Evolutionary conservation across 2,113 vertebrate genomes (phyloP).

Genomic region (Oncorhynchus kisutch): DNA sequence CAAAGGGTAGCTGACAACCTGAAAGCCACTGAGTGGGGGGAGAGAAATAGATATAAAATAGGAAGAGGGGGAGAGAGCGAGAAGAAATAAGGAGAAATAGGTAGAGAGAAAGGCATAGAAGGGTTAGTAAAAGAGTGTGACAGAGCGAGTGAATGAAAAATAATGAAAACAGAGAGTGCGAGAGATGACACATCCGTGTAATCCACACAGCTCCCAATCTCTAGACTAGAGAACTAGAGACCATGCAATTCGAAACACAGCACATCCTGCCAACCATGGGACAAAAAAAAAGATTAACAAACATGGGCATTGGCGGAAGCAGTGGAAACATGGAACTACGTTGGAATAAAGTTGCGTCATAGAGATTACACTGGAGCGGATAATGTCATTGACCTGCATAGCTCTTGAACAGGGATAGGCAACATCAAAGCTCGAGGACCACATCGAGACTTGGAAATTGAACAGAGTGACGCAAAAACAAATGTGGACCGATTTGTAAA

Average conservation of each 20-base stretch:
- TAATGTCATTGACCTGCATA: no score
- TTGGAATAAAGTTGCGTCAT: slow-evolving; percentile 6
- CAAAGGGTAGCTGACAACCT: slow-evolving; percentile 71
- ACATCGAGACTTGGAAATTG: no score
- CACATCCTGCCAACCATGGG: slow-evolving; percentile 17
- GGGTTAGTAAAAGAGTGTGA: slow-evolving; percentile 10
- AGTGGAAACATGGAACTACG: background rate
- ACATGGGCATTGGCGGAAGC: background rate
- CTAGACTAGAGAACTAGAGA: slow-evolving; percentile 18
- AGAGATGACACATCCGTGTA: slow-evolving; percentile 24
- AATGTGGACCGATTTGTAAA: no score
- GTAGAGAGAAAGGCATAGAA: background rate
- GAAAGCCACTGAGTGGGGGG: slow-evolving; percentile 64
- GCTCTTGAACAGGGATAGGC: no score
- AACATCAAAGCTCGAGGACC: no score
- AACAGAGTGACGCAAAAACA: no score
- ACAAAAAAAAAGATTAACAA: background rate
- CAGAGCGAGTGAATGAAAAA: background rate
- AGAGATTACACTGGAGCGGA: no score
- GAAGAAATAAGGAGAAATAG: slow-evolving; percentile 2
- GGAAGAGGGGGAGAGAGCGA: background rate
- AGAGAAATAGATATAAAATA: slow-evolving; percentile 1
- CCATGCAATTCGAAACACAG: slow-evolving; percentile 37
- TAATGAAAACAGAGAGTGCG: slow-evolving; percentile 17
- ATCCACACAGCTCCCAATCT: slow-evolving; percentile 17